phyloP scores from a whole-genome alignment of 35 echinoderm and acorn worm genomes.

The Strongylocentrotus purpuratus region DNA sequence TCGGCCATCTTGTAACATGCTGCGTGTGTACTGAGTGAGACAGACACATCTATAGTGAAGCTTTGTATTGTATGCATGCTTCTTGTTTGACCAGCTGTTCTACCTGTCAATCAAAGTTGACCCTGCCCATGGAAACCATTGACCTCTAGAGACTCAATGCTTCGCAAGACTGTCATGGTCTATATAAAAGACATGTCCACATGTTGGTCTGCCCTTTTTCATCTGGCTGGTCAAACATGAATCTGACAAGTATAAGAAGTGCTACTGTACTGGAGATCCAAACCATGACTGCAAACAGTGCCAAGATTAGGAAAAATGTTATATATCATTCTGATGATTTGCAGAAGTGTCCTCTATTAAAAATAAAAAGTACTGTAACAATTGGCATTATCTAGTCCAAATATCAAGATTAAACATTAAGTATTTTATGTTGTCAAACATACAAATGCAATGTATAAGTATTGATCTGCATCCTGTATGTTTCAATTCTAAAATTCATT shows the following conservation, averaged over 20 bases:
- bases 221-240: background rate
- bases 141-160: background rate
- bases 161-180: background rate
- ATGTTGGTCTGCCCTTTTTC: background rate
- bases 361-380: no score
- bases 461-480: no score
- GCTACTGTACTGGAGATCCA: no score
- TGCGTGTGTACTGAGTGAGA: background rate
- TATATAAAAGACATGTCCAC: background rate
- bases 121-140: background rate
- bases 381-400: no score
- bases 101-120: background rate
- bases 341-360: no score
- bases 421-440: no score
- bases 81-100: constrained; percentile 8
- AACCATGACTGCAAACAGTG: no score
- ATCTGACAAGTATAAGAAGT: background rate
- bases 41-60: background rate
- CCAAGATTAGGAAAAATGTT: no score
- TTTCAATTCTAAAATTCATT: no score
- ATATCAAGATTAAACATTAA: no score
- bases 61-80: background rate
- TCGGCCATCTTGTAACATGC: background rate
- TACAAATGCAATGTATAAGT: no score
- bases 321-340: no score